Conservation (phyloP, 2,888 invertebrate species). For the Thera obeliscata region DNA sequence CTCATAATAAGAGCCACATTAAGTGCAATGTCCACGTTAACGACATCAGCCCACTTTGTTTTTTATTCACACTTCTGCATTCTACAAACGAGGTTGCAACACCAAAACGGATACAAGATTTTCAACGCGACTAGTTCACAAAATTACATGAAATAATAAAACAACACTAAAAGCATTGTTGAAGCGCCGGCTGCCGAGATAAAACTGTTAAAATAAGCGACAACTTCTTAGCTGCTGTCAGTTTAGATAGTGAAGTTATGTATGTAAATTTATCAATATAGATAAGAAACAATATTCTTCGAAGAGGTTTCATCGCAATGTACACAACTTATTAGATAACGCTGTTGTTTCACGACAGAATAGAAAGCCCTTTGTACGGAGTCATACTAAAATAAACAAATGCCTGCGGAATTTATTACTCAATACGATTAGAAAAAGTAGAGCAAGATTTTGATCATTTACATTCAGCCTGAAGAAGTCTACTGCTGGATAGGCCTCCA, state of each 20-base stretch:
- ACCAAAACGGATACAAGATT: constrained; percentile 27
- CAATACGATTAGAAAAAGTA: constrained; percentile 1
- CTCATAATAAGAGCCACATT: constrained; percentile 74
- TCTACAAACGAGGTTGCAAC: constrained; percentile 33
- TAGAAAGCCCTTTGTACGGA: constrained; percentile 21
- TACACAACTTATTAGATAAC: constrained; percentile 62
- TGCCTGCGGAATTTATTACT: constrained; percentile 9
- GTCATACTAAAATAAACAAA: not conserved
- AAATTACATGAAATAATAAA: constrained; percentile 44
- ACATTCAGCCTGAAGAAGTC: too few species aligned
- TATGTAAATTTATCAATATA: constrained; percentile 78
- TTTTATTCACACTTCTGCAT: constrained; percentile 36
- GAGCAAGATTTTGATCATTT: not conserved
- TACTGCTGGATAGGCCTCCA: too few species aligned
- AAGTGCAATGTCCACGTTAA: constrained; percentile 64
- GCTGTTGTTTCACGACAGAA: constrained; percentile 39
- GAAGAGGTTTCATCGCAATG: constrained; percentile 66
- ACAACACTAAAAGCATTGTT: constrained; percentile 55
- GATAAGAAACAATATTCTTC: constrained; percentile 75
- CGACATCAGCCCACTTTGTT: constrained; percentile 51
- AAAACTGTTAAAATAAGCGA: constrained; percentile 69
- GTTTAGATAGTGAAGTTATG: constrained; percentile 71
- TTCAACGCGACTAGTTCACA: constrained; percentile 51
- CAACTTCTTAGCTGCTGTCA: constrained; percentile 73
- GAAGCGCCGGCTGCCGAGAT: constrained; percentile 62